Conservation (phyloP, 2,888 invertebrate species). For the Caenorhabditis drosophilae region DNA sequence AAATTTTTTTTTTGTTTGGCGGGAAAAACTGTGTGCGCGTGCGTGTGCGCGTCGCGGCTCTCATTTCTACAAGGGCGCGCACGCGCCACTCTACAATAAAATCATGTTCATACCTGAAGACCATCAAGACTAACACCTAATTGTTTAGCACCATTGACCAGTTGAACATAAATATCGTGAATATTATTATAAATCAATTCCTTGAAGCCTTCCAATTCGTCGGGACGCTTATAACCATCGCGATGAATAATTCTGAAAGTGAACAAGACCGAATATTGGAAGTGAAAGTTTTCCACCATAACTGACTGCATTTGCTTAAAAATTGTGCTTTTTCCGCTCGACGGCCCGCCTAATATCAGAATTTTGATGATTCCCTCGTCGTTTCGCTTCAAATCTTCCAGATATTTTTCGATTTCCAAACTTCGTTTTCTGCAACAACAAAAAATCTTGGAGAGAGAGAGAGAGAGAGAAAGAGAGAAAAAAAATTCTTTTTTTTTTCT, state of each 20-base stretch:
- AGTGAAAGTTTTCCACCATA: neutral
- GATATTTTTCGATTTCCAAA: constrained; percentile 17
- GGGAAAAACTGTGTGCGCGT: too few species aligned
- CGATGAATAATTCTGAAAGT: constrained; percentile 42
- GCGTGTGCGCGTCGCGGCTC: neutral
- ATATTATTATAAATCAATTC: constrained; percentile 29
- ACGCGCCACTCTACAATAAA: neutral
- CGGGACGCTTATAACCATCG: constrained; percentile 35
- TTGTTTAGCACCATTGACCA: constrained; percentile 21
- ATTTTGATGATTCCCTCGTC: constrained; percentile 21
- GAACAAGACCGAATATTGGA: neutral
- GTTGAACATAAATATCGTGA: constrained; percentile 28
- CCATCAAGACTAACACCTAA: constrained; percentile 12
- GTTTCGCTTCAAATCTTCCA: constrained; percentile 11
- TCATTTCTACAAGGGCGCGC: too few species aligned
- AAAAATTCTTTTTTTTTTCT: too few species aligned
- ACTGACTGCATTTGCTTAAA: constrained; percentile 49
- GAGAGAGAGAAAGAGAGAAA: too few species aligned
- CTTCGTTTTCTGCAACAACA: constrained; percentile 18
- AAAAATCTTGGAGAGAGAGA: neutral
- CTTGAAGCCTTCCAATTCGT: constrained; percentile 21
- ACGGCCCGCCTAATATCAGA: constrained; percentile 36
- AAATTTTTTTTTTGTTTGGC: too few species aligned
- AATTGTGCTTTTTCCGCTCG: constrained; percentile 43
- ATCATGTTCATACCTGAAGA: too few species aligned